Base-by-base conservation (phyloP, 2,113 vertebrate species). In the Phrynosoma platyrhinos region DNA sequence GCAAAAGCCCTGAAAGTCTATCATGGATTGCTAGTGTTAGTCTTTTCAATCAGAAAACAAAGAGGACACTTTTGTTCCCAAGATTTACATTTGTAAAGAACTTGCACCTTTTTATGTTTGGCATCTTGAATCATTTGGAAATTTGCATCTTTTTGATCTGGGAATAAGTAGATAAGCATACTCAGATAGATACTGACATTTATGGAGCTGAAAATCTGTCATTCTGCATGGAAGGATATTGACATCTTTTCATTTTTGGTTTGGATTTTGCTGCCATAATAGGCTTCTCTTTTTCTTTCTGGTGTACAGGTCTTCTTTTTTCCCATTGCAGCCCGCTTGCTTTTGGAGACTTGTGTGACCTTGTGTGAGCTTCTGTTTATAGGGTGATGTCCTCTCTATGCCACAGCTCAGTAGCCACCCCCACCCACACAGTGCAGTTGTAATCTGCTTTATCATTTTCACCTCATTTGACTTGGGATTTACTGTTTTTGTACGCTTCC, bases 371-470 rank as follows among this genome's bases (percentile, higher is more conserved):
- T 82, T 82, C 84, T 68, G 79, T 76, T 87, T 87, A 72, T 58
- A 75, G 25, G 62, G 7, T 76, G 58, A 62, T 82, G 30, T 13
- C 36, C 72, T 82, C 62, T 87, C 52, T 82, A 76, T 75, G 71
- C 16, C 72, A 86, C 84, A 82, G 79, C 23, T 52, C 36, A 76
- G 53, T 76, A 66, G 72, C 66, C 47, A 32, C 47, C 42, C 32
- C 7, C 9, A 53, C 25, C 10, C 36, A 18, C 58, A 62, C 13
- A 62, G 58, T 62, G 8, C 4, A 62, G 30, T 66, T 82, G n/a
- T 76, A 76, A 82, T 87, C 71, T 87, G 71, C 78, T 87, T 87
- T 87, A 87, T 64, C 72, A 68, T 76, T 82, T 87, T 87, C 71
- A 87, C 71, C 79, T 82, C 79, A 87, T 6, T 25, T 75, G 80